Percentiles rank a stretch among this genome's conserved stretches.
phyloP scores from a whole-genome alignment of 2,888 invertebrate species.

The Phortica okadai region DNA sequence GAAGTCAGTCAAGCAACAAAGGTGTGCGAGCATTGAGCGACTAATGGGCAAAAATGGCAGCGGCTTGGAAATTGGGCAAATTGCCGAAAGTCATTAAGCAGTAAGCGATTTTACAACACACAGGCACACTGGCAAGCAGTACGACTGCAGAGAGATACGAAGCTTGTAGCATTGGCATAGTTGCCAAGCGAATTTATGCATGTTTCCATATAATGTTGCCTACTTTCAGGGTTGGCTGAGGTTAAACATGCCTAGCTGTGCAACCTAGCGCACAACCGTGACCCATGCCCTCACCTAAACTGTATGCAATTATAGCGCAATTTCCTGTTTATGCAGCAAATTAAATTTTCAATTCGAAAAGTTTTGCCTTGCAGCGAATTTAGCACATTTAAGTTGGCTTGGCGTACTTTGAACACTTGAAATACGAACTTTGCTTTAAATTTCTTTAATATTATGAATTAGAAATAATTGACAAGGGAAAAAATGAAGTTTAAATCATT shows the following conservation, averaged over 20 bases:
- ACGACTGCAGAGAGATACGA: not conserved
- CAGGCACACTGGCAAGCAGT: not conserved
- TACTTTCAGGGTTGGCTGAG: not conserved
- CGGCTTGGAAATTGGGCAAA: constrained; percentile 15
- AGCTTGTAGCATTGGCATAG: no score
- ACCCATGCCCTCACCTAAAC: not conserved
- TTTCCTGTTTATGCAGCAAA: constrained; percentile 26
- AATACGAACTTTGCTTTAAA: not conserved
- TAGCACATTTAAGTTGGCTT: no score
- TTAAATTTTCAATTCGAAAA: constrained; percentile 13
- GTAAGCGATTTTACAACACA: not conserved
- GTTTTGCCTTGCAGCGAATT: not conserved
- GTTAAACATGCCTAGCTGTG: not conserved
- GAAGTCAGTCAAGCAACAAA: no score
- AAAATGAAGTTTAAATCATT: no score
- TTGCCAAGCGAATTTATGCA: no score
- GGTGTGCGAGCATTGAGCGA: no score
- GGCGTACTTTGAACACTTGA: no score
- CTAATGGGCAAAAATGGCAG: not conserved
- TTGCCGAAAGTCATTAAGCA: constrained; percentile 21
- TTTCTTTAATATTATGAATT: not conserved
- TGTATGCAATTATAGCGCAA: constrained; percentile 19
- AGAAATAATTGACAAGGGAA: no score
- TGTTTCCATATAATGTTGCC: no score
- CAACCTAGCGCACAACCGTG: not conserved